These are phyloP conservation scores for Hestina assimilis DNA, from an alignment of 1,140 invertebrate genomes.

Conservation along the genomic window DNA sequence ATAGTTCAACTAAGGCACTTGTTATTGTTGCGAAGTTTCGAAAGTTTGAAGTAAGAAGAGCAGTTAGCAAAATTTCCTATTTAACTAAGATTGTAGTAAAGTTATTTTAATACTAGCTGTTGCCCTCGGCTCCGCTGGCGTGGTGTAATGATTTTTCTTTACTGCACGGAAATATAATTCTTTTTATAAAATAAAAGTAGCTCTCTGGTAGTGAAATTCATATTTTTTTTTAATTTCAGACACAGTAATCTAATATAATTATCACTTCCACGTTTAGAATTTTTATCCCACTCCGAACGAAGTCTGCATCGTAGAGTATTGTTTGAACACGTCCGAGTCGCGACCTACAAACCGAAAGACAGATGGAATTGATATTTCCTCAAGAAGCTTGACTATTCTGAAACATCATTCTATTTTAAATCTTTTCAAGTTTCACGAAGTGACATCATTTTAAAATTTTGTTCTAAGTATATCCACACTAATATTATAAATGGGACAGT, in stretches of 20 bases:
- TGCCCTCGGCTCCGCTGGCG: too few relatives aligned
- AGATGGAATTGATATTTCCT: conserved; percentile 24
- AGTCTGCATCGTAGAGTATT: conserved; percentile 6
- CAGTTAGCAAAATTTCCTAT: background rate
- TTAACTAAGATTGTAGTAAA: background rate
- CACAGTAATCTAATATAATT: background rate
- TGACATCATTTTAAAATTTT: background rate
- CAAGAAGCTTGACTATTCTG: conserved; percentile 17
- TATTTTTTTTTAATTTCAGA: too few relatives aligned
- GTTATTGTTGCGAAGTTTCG: background rate
- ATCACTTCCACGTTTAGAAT: conserved; percentile 1
- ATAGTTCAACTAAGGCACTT: background rate
- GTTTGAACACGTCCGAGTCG: conserved; percentile 15
- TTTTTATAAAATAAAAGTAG: background rate
- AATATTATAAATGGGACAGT: too few relatives aligned
- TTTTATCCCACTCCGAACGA: background rate
- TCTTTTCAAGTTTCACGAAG: background rate
- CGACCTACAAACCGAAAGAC: conserved; percentile 19
- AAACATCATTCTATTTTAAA: conserved; percentile 22
- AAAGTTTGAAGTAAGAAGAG: background rate
- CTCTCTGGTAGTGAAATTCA: background rate
- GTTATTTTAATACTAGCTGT: background rate
- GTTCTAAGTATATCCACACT: background rate
- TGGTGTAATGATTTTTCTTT: too few relatives aligned
- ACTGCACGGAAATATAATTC: background rate